These are phyloP conservation scores for Pantherophis alleghaniensis DNA, from an alignment of 2,797 vertebrate genomes.

Conservation along the genomic window DNA sequence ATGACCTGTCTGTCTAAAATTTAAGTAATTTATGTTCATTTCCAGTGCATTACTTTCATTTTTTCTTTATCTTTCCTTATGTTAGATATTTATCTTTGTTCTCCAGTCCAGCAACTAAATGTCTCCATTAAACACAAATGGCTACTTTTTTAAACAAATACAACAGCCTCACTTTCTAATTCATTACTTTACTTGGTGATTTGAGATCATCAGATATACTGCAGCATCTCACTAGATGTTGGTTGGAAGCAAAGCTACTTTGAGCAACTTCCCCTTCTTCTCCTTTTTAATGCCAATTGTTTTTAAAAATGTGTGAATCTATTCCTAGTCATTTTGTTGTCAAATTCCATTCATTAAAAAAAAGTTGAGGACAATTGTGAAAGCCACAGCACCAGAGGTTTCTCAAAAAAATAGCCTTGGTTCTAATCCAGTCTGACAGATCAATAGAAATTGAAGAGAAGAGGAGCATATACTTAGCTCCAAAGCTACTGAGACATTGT, in stretches of 20 bases:
- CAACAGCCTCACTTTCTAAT: not conserved
- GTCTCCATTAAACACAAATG: not conserved
- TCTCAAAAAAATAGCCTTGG: not conserved
- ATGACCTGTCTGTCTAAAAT: not conserved
- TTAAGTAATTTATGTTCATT: slow-evolving; percentile 12
- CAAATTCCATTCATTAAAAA: not conserved
- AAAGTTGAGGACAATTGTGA: not conserved
- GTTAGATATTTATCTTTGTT: not conserved
- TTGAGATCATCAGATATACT: not conserved
- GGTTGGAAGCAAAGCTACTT: not conserved
- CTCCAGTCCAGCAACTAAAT: not conserved
- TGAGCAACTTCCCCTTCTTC: not conserved
- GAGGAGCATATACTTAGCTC: not conserved
- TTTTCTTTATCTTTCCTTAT: slow-evolving; percentile 1
- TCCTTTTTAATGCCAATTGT: not conserved
- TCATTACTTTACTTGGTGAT: not conserved
- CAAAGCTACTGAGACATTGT: not conserved
- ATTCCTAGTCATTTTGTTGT: not conserved
- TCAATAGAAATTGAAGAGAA: not conserved
- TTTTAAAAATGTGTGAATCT: not conserved
- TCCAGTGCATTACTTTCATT: not conserved
- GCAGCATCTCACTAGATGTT: not conserved
- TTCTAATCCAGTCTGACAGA: not conserved
- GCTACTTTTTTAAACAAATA: not conserved
- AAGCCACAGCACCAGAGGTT: not conserved